A percentile compares a stretch with the other conserved stretches of the same genome.
Evolutionary conservation across 2,888 invertebrate species (phyloP).

Genomic region (Desoria tigrina): DNA sequence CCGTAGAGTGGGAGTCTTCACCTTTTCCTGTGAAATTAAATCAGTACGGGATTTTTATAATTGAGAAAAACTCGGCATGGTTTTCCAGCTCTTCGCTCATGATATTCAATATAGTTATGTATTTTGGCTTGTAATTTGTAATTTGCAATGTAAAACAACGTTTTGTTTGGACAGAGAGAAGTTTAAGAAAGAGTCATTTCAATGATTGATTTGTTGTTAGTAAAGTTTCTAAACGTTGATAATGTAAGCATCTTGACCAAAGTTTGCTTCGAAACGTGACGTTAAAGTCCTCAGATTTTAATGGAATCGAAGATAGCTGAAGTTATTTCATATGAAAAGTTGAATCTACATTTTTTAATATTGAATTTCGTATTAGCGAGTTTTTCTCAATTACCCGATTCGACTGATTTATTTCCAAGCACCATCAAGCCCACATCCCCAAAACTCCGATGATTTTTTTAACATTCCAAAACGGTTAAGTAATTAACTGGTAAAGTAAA

Average conservation of each 20-base stretch:
- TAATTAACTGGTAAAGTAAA: too few species aligned
- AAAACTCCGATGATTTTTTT: too few species aligned
- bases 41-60: conserved; percentile 2
- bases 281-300: too few species aligned
- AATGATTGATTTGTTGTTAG: neutral
- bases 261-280: conserved; percentile 30
- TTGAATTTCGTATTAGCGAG: conserved; percentile 23
- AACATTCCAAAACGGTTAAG: too few species aligned
- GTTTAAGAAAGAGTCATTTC: neutral
- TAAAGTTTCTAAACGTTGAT: neutral
- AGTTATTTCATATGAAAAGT: neutral
- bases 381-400: conserved; percentile 44
- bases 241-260: conserved; percentile 41
- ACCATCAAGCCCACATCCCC: too few species aligned
- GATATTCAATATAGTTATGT: too few species aligned
- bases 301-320: neutral
- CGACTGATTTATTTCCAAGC: conserved; percentile 2
- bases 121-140: neutral
- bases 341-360: neutral
- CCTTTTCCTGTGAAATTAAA: conserved; percentile 30
- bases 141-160: neutral
- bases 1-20: conserved; percentile 52
- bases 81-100: too few species aligned
- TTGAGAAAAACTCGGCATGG: conserved; percentile 37
- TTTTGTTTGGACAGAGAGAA: conserved; percentile 9